Evolutionary conservation across 2,888 invertebrate species (phyloP).

Genomic region (Drosophila sordidapex): DNA sequence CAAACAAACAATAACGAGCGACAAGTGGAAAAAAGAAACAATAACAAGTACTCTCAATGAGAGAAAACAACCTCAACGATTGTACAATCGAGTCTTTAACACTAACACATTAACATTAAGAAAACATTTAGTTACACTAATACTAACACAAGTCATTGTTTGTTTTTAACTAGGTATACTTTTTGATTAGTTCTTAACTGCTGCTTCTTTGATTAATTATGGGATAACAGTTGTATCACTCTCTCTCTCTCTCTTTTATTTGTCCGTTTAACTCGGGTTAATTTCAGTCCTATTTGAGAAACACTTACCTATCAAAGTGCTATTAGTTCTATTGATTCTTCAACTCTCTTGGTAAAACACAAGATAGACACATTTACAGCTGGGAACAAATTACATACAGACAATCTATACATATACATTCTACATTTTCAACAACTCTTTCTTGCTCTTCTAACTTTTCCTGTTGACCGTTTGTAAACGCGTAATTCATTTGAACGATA

Average conservation of each 20-base stretch:
- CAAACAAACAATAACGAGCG: constrained; percentile 11
- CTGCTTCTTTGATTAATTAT: background rate
- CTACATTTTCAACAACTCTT: constrained; percentile 42
- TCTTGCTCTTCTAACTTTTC: constrained; percentile 73
- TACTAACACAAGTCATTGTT: background rate
- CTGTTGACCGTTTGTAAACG: constrained; percentile 83
- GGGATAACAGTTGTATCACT: background rate
- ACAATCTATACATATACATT: constrained; percentile 23
- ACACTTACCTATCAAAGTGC: background rate
- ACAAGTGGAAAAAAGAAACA: background rate
- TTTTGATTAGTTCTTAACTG: background rate
- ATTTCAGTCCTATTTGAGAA: background rate
- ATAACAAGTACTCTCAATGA: background rate
- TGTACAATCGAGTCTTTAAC: background rate
- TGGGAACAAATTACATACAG: constrained; percentile 11
- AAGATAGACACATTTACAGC: background rate
- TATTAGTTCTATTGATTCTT: background rate
- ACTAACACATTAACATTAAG: constrained; percentile 10
- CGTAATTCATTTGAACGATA: constrained; percentile 42
- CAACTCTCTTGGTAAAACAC: background rate
- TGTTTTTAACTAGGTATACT: background rate
- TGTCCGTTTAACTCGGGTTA: background rate
- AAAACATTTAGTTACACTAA: background rate
- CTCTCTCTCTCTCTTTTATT: background rate
- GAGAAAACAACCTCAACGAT: background rate